These are phyloP conservation scores for Megalops atlanticus DNA, from an alignment of 2,113 vertebrate species.

Conservation along the genomic window DNA sequence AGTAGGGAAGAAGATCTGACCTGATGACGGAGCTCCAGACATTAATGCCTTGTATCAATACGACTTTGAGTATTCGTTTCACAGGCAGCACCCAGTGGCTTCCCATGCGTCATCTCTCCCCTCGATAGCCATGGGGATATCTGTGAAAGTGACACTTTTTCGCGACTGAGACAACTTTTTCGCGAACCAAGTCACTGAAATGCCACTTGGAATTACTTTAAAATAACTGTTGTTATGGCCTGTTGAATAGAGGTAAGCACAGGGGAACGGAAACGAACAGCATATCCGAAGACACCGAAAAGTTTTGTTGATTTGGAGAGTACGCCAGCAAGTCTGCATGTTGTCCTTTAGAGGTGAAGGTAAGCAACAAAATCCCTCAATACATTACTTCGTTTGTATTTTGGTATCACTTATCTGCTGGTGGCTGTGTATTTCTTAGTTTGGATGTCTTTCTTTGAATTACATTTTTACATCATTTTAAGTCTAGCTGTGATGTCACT, in stretches of 20 bases:
- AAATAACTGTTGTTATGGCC: neutral
- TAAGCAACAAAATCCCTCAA: neutral
- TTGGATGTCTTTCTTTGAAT: too few species aligned
- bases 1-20: slow-evolving; percentile 21
- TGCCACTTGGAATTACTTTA: neutral
- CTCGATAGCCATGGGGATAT: neutral
- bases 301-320: neutral
- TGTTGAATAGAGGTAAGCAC: neutral
- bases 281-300: neutral
- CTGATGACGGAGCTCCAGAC: neutral
- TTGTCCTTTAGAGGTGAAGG: neutral
- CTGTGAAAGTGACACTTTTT: neutral
- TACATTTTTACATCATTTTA: too few species aligned
- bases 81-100: neutral
- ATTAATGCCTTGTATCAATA: slow-evolving; percentile 8
- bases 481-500: neutral
- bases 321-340: neutral
- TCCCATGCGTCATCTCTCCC: neutral
- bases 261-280: neutral
- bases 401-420: too few species aligned
- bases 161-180: neutral
- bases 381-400: neutral
- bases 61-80: neutral
- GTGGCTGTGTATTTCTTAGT: too few species aligned
- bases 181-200: neutral